A percentile compares a stretch with the other conserved stretches of the same genome.
Conservation (phyloP, 2,888 invertebrate species). For the Camponotus fellah region DNA sequence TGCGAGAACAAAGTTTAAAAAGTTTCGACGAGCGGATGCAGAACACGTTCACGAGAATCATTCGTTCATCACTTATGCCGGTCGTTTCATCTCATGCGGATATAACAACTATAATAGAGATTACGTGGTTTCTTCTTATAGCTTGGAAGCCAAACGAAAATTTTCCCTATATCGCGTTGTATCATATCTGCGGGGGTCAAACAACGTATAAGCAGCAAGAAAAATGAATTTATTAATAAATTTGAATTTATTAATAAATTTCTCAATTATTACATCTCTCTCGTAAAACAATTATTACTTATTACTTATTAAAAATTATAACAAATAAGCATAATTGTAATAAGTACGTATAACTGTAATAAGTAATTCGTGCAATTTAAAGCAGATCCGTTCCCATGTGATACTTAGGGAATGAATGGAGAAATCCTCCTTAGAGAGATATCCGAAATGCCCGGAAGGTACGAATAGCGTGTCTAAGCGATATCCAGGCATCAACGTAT, state of each 20-base stretch:
- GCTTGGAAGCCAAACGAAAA: background rate
- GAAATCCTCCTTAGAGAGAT: background rate
- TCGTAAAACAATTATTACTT: background rate
- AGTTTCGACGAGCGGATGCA: background rate
- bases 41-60: background rate
- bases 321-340: background rate
- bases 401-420: background rate
- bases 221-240: no score
- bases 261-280: background rate
- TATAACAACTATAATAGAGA: constrained; percentile 21
- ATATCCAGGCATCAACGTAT: constrained; percentile 1
- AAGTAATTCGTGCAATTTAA: background rate
- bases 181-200: background rate
- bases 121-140: background rate
- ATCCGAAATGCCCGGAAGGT: constrained; percentile 27
- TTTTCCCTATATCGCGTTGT: background rate
- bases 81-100: constrained; percentile 3
- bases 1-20: background rate
- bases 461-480: constrained; percentile 18
- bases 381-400: background rate
- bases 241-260: background rate
- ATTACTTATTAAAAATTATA: background rate
- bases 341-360: no score
- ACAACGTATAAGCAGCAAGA: background rate
- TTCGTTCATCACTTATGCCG: background rate